Evolutionary conservation across 2,797 vertebrate genomes (phyloP).

Genomic region (Cossypha caffra): DNA sequence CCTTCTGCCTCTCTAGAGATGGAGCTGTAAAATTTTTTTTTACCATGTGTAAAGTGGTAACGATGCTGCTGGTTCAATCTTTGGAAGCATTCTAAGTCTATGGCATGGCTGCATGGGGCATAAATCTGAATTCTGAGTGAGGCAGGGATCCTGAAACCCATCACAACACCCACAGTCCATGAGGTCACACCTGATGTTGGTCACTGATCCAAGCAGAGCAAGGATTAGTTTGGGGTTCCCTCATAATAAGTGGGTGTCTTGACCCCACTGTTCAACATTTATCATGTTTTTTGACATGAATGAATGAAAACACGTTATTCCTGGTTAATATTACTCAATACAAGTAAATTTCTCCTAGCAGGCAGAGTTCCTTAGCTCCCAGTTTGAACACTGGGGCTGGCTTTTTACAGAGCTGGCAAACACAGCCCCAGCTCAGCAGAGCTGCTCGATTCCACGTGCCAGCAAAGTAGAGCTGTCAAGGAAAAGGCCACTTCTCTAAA

Average conservation of each 20-base stretch:
- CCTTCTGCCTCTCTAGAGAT: neutral
- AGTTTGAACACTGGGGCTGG: neutral
- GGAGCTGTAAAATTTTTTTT: neutral
- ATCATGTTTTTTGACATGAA: neutral
- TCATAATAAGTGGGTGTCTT: rapidly evolving
- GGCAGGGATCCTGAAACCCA: neutral
- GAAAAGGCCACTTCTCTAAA: slow-evolving; percentile 30
- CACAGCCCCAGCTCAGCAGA: neutral
- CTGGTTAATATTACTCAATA: neutral
- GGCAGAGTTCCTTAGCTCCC: neutral
- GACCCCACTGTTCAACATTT: neutral
- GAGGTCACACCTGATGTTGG: neutral
- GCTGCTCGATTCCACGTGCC: neutral
- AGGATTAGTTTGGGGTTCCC: neutral
- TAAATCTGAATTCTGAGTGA: neutral
- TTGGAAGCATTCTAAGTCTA: neutral
- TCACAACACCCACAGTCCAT: neutral
- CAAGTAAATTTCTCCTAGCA: neutral
- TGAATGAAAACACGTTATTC: neutral
- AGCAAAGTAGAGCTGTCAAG: neutral
- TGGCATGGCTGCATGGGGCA: neutral
- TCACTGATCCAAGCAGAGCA: neutral
- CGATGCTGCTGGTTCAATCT: neutral
- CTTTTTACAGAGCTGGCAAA: neutral
- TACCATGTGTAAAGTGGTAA: neutral